A percentile compares a stretch with the other conserved stretches of the same genome.
Conservation (phyloP, 2,888 invertebrate genomes). For the Microctonus aethiopoides region DNA sequence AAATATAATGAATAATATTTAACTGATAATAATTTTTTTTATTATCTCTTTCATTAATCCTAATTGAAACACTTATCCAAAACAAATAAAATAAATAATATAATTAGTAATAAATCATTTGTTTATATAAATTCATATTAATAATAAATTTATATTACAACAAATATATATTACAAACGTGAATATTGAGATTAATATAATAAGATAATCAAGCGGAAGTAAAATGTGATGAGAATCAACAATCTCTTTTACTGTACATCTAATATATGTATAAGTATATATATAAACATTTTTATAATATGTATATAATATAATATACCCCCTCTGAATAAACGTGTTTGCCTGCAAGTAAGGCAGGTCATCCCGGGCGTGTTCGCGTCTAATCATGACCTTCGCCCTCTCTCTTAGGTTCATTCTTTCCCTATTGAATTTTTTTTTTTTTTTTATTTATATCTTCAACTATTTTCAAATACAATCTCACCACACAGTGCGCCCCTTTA, state of each 20-base stretch:
- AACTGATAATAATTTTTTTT: conserved; percentile 17
- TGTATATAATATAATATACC: background rate
- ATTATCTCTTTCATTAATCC: conserved; percentile 19
- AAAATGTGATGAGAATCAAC: conserved; percentile 5
- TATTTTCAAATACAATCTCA: conserved; percentile 16
- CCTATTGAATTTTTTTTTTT: conserved; percentile 13
- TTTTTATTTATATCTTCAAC: conserved; percentile 33
- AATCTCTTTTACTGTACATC: background rate
- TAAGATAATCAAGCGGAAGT: conserved; percentile 13
- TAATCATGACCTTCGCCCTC: conserved; percentile 61
- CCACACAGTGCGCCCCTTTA: conserved; percentile 1
- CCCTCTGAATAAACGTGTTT: conserved; percentile 8
- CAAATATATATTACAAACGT: background rate
- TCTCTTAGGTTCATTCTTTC: conserved; percentile 42
- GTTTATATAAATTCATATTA: background rate
- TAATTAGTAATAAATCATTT: conserved; percentile 4
- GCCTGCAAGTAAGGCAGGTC: conserved; percentile 38
- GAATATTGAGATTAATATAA: conserved; percentile 14
- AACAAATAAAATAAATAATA: conserved; percentile 42
- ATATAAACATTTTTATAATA: background rate
- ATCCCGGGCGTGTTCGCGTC: conserved; percentile 61
- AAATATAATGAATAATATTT: conserved; percentile 9
- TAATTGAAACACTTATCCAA: conserved; percentile 47
- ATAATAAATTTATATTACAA: background rate
- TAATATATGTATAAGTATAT: background rate